These are phyloP conservation scores for Chloroceryle aenea DNA, from an alignment of 2,113 vertebrate species.

Conservation along the genomic window DNA sequence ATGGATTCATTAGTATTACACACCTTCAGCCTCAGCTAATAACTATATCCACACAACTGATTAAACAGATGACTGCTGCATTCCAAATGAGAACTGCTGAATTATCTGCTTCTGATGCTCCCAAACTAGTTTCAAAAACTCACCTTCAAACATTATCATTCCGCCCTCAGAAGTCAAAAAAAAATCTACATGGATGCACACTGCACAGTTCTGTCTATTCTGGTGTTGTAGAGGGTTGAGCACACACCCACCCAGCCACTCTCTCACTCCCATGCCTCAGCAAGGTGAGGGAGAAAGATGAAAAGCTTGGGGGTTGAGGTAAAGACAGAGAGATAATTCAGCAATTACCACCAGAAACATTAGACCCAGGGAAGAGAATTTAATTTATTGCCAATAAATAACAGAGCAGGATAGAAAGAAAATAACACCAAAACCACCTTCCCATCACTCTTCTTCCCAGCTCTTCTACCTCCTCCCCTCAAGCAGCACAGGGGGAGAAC, in stretches of 20 bases:
- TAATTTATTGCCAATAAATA: not conserved
- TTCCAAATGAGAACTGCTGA: not conserved
- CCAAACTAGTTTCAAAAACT: not conserved
- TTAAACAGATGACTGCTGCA: not conserved
- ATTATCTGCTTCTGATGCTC: not conserved
- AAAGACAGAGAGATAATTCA: not conserved
- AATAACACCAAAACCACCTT: not conserved
- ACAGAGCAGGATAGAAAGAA: not conserved
- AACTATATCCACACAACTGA: not conserved
- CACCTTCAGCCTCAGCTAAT: not conserved
- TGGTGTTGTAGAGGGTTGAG: not conserved
- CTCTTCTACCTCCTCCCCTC: not conserved
- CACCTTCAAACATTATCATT: not conserved
- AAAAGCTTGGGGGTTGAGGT: not conserved
- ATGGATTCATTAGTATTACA: too few relatives aligned
- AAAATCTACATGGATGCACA: not conserved
- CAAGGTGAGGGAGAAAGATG: not conserved
- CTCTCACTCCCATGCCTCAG: not conserved
- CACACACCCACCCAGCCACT: not conserved
- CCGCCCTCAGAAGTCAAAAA: not conserved
- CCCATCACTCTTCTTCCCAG: not conserved
- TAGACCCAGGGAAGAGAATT: fast-evolving
- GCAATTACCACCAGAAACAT: fast-evolving
- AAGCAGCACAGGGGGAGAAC: not conserved
- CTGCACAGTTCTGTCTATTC: too few relatives aligned